Evolutionary conservation across 2,113 vertebrate genomes (phyloP).

Genomic region (Etheostoma spectabile): DNA sequence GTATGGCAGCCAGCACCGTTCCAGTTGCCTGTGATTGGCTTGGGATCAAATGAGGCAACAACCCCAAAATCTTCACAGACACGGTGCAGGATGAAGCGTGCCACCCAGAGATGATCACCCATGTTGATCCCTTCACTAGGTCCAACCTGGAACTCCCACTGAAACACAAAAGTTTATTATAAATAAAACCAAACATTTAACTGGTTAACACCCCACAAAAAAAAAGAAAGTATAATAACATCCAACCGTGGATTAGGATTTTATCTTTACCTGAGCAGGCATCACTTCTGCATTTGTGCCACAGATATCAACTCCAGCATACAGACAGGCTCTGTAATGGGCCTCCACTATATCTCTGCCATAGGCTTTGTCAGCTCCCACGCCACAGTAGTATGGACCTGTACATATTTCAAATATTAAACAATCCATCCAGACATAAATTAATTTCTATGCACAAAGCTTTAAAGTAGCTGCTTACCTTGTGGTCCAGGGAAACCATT

Average conservation of each 20-base stretch:
- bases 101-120: slow-evolving; percentile 95
- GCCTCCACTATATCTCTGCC: slow-evolving; percentile 96
- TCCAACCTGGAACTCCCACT: slow-evolving; percentile 97
- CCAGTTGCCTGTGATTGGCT: slow-evolving; percentile 97
- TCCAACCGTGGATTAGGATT: not conserved
- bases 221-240: not conserved
- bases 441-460: fast-evolving
- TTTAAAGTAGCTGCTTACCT: slow-evolving; percentile 79
- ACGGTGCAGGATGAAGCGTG: slow-evolving; percentile 94
- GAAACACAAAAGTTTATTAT: not conserved
- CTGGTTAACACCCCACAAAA: not conserved
- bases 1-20: slow-evolving; percentile 97
- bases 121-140: slow-evolving; percentile 94
- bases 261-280: slow-evolving; percentile 92
- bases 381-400: slow-evolving; percentile 98
- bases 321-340: slow-evolving; percentile 95
- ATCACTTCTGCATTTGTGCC: slow-evolving; percentile 99
- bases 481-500: slow-evolving; percentile 98
- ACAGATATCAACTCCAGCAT: slow-evolving; percentile 93
- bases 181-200: not conserved
- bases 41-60: slow-evolving; percentile 94
- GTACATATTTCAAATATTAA: slow-evolving; percentile 23
- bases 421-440: not conserved
- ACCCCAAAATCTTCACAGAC: slow-evolving; percentile 97
- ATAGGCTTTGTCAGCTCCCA: slow-evolving; percentile 96